Evolutionary conservation across 2,113 vertebrate species (phyloP).

Genomic region (Forbesichthys papilliferus): DNA sequence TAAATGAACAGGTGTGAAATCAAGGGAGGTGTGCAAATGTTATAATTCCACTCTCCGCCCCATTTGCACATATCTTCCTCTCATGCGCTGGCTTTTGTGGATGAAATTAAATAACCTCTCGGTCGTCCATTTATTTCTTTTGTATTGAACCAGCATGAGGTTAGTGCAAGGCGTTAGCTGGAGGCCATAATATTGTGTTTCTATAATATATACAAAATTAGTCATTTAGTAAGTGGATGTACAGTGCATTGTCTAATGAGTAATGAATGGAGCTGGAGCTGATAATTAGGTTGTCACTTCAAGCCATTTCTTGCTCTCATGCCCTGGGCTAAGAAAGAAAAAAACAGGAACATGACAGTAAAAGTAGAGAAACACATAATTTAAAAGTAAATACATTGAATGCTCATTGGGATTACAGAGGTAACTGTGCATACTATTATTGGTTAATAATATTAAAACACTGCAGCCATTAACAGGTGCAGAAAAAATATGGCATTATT

Average conservation of each 20-base stretch:
- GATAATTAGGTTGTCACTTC: slow-evolving; percentile 85
- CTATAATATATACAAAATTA: slow-evolving; percentile 84
- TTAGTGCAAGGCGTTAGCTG: slow-evolving; percentile 76
- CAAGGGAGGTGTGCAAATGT: slow-evolving; percentile 73
- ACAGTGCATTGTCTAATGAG: slow-evolving; percentile 82
- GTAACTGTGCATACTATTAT: slow-evolving; percentile 34
- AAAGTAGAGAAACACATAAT: slow-evolving; percentile 33
- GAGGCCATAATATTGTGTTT: slow-evolving; percentile 79
- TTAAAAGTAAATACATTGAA: slow-evolving; percentile 54
- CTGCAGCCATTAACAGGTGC: slow-evolving; percentile 5
- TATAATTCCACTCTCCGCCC: slow-evolving; percentile 34
- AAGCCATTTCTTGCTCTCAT: slow-evolving; percentile 68
- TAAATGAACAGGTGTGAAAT: slow-evolving; percentile 29
- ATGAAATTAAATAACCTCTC: slow-evolving; percentile 81
- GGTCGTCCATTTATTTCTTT: slow-evolving; percentile 78
- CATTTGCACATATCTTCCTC: slow-evolving; percentile 69
- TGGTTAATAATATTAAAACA: slow-evolving; percentile 12
- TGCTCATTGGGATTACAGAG: slow-evolving; percentile 27
- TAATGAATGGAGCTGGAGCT: slow-evolving; percentile 79
- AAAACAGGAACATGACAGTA: slow-evolving; percentile 38
- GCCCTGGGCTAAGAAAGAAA: slow-evolving; percentile 66
- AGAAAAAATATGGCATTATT: slow-evolving; percentile 17
- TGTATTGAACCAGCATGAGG: slow-evolving; percentile 77
- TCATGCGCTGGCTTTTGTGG: slow-evolving; percentile 66
- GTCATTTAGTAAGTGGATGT: slow-evolving; percentile 82